Evolutionary conservation across 2,888 invertebrate genomes (phyloP), one percentile per base, ranked within the genome.

Genomic region (Chrysina gloriosa): DNA sequence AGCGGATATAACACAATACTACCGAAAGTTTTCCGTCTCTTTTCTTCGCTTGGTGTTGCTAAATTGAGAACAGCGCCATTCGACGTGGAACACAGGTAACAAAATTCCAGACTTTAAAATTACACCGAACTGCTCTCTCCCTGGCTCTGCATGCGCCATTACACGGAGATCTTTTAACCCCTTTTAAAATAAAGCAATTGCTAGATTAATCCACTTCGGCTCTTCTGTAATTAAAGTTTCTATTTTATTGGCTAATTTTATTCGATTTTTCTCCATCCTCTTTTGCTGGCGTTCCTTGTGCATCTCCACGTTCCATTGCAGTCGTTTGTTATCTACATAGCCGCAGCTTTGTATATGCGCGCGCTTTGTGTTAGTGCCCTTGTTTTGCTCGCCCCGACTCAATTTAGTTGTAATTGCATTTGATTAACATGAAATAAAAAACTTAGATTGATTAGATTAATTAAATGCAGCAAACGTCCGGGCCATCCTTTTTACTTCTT

Each of bases 181-280:
- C 68, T 48, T 50, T 69, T 65, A 58, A 67, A 69, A 65, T 52
- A 58, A 69, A 65, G 65, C 65, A 61, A 69, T 69, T 52, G 61
- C 63, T 54, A 42, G 52, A 63, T 63, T 68, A 68, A 68, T 68
- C 67, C 67, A 52, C 45, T 68, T 66, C 47, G 58, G 7, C 39
- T 61, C 47, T 66, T 52, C 36, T 45, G 47, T 58, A 65, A 65
- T 66, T 66, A 45, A 65, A 65, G 45, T 42, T 56, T 56, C 58
- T 42, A 42, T 61, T 61, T 61, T 61, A 61, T 61, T 61, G 27
- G 58, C 25, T 61, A 61, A 42, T 61, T 61, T 61, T 42, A 16
- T 27, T 42, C 42, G 16, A 42, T 25, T 42, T 16, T 61, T 61
- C 42, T 42, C 42, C 25, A 23, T 27, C 29, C 9, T 45, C 9